A percentile compares a stretch with the other conserved stretches of the same genome.
Conservation (phyloP, 1,140 invertebrate species). For the Apis laboriosa region DNA sequence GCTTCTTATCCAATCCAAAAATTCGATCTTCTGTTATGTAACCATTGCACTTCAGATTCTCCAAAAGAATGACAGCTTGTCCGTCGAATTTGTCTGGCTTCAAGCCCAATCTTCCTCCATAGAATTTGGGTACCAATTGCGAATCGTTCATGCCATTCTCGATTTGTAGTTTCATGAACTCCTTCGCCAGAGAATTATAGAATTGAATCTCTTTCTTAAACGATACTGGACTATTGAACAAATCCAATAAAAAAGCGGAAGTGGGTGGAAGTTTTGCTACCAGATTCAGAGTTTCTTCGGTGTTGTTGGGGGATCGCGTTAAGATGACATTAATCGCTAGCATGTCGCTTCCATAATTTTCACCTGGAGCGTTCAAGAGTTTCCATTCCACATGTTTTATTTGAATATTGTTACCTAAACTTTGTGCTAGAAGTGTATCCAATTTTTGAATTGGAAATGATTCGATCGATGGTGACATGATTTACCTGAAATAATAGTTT, state of each 20-base stretch:
- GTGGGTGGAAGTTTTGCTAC: constrained; percentile 83
- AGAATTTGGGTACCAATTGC: constrained; percentile 80
- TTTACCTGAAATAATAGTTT: constrained; percentile 45
- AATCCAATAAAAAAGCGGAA: constrained; percentile 80
- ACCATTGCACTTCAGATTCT: constrained; percentile 82
- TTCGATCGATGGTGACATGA: constrained; percentile 65
- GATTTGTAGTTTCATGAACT: constrained; percentile 79
- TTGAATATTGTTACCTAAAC: constrained; percentile 58
- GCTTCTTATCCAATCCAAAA: constrained; percentile 78
- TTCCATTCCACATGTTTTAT: constrained; percentile 72
- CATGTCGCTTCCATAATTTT: constrained; percentile 84
- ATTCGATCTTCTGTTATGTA: constrained; percentile 82
- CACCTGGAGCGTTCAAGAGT: constrained; percentile 82
- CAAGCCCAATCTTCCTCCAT: constrained; percentile 82
- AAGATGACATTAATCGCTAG: constrained; percentile 76
- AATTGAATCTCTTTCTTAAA: constrained; percentile 83
- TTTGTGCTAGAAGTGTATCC: constrained; percentile 64
- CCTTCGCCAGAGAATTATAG: constrained; percentile 81
- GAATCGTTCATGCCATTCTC: constrained; percentile 78
- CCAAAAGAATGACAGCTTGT: constrained; percentile 82
- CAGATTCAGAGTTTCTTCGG: constrained; percentile 76
- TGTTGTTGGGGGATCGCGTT: constrained; percentile 54
- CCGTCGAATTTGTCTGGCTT: constrained; percentile 79
- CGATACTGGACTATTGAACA: constrained; percentile 83
- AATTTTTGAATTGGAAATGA: constrained; percentile 70